Conservation (phyloP, 2,113 vertebrate species). For the Antechinus flavipes region DNA sequence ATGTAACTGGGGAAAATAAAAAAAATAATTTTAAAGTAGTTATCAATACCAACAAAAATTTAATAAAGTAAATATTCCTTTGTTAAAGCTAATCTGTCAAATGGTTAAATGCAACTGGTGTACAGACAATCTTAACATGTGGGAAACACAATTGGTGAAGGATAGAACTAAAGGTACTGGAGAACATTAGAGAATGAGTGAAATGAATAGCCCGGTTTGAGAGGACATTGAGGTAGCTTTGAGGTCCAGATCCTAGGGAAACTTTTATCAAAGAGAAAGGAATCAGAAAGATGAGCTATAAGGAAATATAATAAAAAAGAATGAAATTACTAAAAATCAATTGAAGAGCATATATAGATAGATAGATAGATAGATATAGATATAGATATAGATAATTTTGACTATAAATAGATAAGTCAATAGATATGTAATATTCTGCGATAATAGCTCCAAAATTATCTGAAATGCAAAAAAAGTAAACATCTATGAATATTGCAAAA, state of each 20-base stretch:
- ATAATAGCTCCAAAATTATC: not conserved
- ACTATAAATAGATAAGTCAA: no score
- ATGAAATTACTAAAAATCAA: not conserved
- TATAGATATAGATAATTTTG: no score
- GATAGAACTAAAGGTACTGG: not conserved
- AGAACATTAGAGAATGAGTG: not conserved
- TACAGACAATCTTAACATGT: not conserved
- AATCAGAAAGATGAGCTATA: not conserved
- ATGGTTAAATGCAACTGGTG: not conserved
- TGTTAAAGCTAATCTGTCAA: not conserved
- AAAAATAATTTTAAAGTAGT: no score
- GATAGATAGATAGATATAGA: no score
- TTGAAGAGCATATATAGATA: not conserved
- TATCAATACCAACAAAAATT: no score
- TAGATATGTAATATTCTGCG: no score
- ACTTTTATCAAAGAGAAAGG: not conserved
- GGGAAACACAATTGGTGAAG: not conserved
- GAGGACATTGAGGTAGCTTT: not conserved
- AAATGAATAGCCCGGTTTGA: not conserved
- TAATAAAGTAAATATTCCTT: not conserved
- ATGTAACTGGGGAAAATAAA: no score
- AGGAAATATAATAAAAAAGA: not conserved
- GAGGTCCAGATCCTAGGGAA: not conserved
- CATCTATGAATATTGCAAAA: not conserved
- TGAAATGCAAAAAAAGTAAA: not conserved